phyloP scores from a whole-genome alignment of 2,113 vertebrate species.

The Cynoglossus semilaevis region DNA sequence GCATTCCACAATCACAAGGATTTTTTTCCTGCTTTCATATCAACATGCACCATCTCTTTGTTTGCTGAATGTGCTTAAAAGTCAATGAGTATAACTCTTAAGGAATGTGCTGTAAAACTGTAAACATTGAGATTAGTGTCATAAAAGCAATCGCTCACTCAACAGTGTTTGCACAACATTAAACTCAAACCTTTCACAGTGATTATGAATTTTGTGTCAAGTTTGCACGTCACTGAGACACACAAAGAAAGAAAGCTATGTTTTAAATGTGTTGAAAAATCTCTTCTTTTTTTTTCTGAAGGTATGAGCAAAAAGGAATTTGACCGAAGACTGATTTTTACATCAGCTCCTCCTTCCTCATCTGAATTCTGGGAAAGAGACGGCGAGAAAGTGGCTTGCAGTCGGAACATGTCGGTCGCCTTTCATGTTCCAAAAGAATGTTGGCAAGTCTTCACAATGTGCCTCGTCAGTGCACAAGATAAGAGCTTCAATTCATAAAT shows the following conservation, averaged over 20 bases:
- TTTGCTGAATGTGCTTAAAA: conserved; percentile 33
- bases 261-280: conserved; percentile 35
- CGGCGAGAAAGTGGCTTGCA: conserved; percentile 14
- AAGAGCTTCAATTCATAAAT: conserved; percentile 67
- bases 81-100: conserved; percentile 29
- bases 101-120: conserved; percentile 50
- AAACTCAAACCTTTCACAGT: conserved; percentile 32
- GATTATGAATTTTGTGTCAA: conserved; percentile 7
- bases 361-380: conserved; percentile 50
- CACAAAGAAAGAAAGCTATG: conserved; percentile 3
- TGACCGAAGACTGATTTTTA: conserved; percentile 50
- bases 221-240: conserved; percentile 28
- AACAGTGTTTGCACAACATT: conserved; percentile 45
- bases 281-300: conserved; percentile 29
- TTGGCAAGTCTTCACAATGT: conserved; percentile 62
- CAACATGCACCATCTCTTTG: conserved; percentile 11
- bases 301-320: conserved; percentile 51
- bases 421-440: conserved; percentile 71
- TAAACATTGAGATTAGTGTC: conserved; percentile 35
- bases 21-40: conserved; percentile 26
- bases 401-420: conserved; percentile 69
- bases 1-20: conserved; percentile 3
- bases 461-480: conserved; percentile 62
- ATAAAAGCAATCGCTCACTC: conserved; percentile 29
- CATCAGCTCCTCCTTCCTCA: conserved; percentile 47